These are phyloP conservation scores for Egretta garzetta DNA, from an alignment of 2,113 vertebrate species.

Conservation along the genomic window DNA sequence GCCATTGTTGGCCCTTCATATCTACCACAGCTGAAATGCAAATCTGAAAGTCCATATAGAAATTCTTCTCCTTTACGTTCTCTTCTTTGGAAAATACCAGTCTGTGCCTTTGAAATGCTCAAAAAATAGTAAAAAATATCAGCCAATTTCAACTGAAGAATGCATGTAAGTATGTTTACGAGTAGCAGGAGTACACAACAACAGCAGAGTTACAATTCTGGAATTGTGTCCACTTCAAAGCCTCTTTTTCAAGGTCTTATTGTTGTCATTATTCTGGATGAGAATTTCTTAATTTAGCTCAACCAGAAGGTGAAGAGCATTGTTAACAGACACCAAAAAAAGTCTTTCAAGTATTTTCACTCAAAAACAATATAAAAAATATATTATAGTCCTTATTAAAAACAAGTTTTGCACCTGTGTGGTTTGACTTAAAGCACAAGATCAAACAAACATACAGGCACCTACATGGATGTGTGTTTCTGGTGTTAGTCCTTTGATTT, in stretches of 20 bases:
- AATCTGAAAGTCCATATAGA: not conserved
- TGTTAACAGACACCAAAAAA: not conserved
- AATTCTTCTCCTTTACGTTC: not conserved
- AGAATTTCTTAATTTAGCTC: not conserved
- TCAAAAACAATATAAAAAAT: not conserved
- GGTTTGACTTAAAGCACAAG: not conserved
- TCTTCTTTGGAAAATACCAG: not conserved
- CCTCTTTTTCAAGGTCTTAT: not conserved
- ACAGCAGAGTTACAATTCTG: not conserved
- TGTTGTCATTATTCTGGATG: not conserved
- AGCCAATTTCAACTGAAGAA: not conserved
- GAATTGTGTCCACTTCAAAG: not conserved
- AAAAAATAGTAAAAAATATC: not conserved
- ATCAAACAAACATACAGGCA: not conserved
- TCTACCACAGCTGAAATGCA: not conserved
- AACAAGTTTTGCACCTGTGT: not conserved
- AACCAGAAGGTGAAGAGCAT: not conserved
- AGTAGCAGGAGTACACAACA: not conserved
- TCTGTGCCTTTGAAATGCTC: not conserved
- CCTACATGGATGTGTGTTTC: rapidly evolving
- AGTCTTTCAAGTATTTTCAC: not conserved
- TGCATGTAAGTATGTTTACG: not conserved
- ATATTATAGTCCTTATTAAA: not conserved
- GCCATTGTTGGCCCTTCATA: not conserved
- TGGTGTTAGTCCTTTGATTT: not conserved